Conservation (phyloP, 2,888 invertebrate genomes). For the Neoitamus cyanurus region DNA sequence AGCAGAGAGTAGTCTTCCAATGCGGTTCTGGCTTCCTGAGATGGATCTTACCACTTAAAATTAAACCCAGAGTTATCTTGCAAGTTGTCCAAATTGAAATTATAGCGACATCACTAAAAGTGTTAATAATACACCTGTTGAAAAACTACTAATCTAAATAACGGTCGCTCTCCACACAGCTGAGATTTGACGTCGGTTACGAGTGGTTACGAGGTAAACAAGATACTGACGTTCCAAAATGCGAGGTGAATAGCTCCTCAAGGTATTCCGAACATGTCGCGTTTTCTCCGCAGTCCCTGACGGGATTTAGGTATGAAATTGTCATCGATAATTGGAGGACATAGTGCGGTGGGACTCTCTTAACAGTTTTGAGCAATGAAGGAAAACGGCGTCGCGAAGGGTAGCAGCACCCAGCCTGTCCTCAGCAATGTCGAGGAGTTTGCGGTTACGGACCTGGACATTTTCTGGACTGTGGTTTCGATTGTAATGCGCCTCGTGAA, state of each 20-base stretch:
- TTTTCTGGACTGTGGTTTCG: slow-evolving; percentile 57
- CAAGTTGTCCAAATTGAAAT: no score
- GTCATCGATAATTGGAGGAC: not conserved
- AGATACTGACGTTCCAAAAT: not conserved
- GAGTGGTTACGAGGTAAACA: not conserved
- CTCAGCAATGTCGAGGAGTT: slow-evolving; percentile 37
- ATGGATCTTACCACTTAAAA: no score
- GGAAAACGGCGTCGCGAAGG: not conserved
- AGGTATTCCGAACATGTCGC: not conserved
- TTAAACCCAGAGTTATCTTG: no score
- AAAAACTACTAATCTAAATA: no score
- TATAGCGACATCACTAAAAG: no score
- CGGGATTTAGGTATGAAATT: not conserved
- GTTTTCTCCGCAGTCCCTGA: not conserved
- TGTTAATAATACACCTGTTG: no score
- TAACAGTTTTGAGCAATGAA: not conserved
- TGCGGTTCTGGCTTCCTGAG: no score
- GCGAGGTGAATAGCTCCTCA: not conserved
- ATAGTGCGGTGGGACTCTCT: not conserved
- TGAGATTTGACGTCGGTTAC: not conserved
- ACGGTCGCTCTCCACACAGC: not conserved
- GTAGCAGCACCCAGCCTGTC: not conserved
- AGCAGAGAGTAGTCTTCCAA: no score
- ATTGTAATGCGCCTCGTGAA: slow-evolving; percentile 57
- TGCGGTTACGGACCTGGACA: slow-evolving; percentile 56